Conservation (phyloP, 2,113 vertebrate species). For the Nipponia nippon region DNA sequence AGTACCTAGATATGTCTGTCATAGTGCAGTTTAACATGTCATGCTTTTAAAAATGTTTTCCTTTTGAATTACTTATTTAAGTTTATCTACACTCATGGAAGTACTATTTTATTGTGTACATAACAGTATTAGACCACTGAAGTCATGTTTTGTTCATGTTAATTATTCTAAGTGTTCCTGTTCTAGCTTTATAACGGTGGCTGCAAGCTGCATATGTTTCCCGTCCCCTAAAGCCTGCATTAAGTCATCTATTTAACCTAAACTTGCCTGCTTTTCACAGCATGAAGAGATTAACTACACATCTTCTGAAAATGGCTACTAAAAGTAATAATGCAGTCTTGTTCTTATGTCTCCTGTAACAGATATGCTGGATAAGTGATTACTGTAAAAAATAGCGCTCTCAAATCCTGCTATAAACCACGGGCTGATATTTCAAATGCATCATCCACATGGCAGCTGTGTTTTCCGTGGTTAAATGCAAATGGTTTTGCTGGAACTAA, state of each 20-base stretch:
- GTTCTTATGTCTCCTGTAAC: not conserved
- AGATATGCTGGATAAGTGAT: not conserved
- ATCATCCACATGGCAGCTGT: not conserved
- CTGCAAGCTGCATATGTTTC: not conserved
- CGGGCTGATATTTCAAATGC: not conserved
- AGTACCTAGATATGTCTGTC: not conserved
- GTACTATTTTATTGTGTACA: constrained; percentile 82
- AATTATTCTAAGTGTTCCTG: constrained; percentile 12
- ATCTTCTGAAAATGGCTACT: not conserved
- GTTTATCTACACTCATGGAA: constrained; percentile 71
- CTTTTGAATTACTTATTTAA: constrained; percentile 66
- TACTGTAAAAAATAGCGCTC: not conserved
- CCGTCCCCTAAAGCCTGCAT: not conserved
- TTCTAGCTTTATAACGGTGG: not conserved
- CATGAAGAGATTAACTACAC: constrained; percentile 25
- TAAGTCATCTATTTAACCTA: constrained; percentile 9
- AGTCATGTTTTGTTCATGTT: constrained; percentile 58
- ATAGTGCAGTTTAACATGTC: not conserved
- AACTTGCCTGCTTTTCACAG: constrained; percentile 10
- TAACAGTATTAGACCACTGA: constrained; percentile 81
- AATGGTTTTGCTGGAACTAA: not conserved
- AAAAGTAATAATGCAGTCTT: not conserved
- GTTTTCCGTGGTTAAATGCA: not conserved
- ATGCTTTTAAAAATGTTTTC: constrained; percentile 40
- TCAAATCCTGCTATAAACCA: not conserved